phyloP scores from a whole-genome alignment of 2,888 invertebrate species.

The Craniophora ligustri region DNA sequence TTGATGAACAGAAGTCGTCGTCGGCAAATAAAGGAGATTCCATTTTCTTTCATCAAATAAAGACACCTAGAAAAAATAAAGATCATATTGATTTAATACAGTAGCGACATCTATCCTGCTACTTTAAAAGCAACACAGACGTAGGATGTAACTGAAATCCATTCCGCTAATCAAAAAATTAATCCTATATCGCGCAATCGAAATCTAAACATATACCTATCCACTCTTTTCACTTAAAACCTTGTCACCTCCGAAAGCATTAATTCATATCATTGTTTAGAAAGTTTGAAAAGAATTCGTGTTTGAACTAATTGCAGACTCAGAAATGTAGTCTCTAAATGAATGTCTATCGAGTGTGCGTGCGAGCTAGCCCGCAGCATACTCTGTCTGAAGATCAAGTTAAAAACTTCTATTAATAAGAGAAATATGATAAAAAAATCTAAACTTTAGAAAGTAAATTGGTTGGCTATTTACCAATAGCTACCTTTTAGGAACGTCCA shows the following conservation, averaged over 20 bases:
- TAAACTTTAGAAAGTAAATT: slow-evolving; percentile 26
- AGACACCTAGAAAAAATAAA: no score
- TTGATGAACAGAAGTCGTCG: slow-evolving; percentile 37
- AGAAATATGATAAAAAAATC: slow-evolving; percentile 3
- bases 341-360: no score
- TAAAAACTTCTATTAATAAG: slow-evolving; percentile 2
- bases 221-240: no score
- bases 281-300: slow-evolving; percentile 33
- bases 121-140: no score
- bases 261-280: slow-evolving; percentile 22
- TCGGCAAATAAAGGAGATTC: slow-evolving; percentile 39
- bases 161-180: no score
- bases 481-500: slow-evolving; percentile 21
- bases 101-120: no score
- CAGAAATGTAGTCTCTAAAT: no score
- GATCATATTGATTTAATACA: no score
- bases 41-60: slow-evolving; percentile 16
- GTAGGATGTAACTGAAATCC: no score
- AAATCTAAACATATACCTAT: no score
- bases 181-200: no score
- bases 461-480: slow-evolving; percentile 30
- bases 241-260: no score
- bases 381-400: slow-evolving; percentile 7
- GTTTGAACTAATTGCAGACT: slow-evolving; percentile 33
- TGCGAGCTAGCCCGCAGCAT: slow-evolving; percentile 2